These are phyloP conservation scores for Tetragonula carbonaria DNA, from an alignment of 2,888 invertebrate species.

Conservation along the genomic window DNA sequence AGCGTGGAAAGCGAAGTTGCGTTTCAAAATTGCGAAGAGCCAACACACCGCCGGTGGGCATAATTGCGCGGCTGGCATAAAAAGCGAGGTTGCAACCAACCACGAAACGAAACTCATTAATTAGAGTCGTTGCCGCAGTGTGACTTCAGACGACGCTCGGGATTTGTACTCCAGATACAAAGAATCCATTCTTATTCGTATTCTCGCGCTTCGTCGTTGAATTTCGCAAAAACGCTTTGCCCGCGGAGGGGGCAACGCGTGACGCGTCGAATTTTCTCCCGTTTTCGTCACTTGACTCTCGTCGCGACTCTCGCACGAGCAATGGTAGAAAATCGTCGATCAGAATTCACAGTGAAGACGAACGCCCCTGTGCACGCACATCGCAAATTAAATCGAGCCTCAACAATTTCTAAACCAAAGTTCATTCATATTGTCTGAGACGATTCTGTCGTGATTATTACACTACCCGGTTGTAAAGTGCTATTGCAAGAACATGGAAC, in stretches of 20 bases:
- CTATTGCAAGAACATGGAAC: too few species aligned
- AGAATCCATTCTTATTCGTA: conserved; percentile 20
- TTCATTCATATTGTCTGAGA: background rate
- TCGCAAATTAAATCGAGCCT: conserved; percentile 21
- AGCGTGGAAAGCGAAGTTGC: conserved; percentile 14
- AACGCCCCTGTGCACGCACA: conserved; percentile 1
- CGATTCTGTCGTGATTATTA: too few species aligned
- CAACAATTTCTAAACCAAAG: conserved; percentile 6
- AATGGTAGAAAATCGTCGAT: conserved; percentile 39
- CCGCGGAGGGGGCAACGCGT: conserved; percentile 6
- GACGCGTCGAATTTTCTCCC: background rate
- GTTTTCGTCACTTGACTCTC: conserved; percentile 25
- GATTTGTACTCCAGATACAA: conserved; percentile 5
- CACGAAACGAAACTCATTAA: conserved; percentile 46
- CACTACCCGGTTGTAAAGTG: too few species aligned
- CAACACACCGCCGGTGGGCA: background rate
- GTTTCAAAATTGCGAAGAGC: background rate
- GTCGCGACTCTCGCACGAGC: background rate
- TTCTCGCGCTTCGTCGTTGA: conserved; percentile 1
- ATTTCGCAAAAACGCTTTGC: conserved; percentile 36
- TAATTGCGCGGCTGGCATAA: conserved; percentile 37
- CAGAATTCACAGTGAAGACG: conserved; percentile 37
- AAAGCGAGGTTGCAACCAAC: conserved; percentile 26
- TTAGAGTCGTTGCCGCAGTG: conserved; percentile 28
- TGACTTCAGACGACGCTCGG: background rate